phyloP scores from a whole-genome alignment of 2,797 vertebrate species.

The Sus cebifrons region DNA sequence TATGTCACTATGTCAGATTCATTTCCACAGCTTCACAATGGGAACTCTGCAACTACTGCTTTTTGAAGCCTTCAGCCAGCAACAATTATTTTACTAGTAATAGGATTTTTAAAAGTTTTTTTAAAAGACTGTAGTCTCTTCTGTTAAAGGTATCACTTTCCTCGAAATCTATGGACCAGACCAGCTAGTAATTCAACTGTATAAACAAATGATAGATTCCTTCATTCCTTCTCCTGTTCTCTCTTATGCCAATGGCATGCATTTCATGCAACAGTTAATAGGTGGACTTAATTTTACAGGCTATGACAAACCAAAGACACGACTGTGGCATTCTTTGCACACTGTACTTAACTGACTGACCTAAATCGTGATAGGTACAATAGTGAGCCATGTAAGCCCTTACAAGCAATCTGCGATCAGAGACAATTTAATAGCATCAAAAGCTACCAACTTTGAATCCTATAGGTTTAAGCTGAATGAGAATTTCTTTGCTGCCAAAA shows the following conservation, averaged over 20 bases:
- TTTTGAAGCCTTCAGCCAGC: slow-evolving; percentile 31
- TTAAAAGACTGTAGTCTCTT: not conserved
- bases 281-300: not conserved
- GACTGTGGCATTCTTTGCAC: not conserved
- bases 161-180: not conserved
- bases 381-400: not conserved
- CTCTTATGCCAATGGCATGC: not conserved
- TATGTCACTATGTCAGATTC: too few relatives aligned
- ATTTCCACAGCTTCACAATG: too few relatives aligned
- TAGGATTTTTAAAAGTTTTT: not conserved
- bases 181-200: not conserved
- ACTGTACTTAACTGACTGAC: not conserved
- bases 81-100: slow-evolving; percentile 57
- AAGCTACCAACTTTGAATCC: slow-evolving; percentile 40
- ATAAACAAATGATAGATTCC: slow-evolving; percentile 18
- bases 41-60: not conserved
- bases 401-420: not conserved
- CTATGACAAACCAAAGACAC: not conserved
- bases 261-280: slow-evolving; percentile 9
- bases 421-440: slow-evolving; percentile 43
- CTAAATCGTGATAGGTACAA: not conserved
- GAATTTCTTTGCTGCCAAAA: slow-evolving; percentile 58
- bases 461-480: not conserved
- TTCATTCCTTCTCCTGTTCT: not conserved
- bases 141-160: not conserved